Evolutionary conservation across 2,888 invertebrate genomes (phyloP).

Genomic region (Euclidia mi): DNA sequence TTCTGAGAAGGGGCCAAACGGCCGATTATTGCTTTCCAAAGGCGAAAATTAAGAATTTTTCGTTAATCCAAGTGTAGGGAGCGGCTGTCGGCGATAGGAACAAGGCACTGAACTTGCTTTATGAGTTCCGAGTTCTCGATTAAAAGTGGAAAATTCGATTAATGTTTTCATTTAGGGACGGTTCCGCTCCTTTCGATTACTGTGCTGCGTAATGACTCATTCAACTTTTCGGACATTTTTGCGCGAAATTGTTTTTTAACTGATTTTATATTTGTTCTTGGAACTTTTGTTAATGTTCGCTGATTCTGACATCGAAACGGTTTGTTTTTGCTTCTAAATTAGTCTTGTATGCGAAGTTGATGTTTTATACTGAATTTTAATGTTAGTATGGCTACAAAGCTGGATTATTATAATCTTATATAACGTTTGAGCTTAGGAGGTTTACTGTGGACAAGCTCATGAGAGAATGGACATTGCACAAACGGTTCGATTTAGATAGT

Average conservation of each 20-base stretch:
- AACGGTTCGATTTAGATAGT: conserved; percentile 6
- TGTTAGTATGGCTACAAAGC: neutral
- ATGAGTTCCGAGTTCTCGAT: conserved; percentile 76
- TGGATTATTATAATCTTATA: conserved; percentile 3
- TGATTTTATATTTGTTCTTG: conserved; percentile 37
- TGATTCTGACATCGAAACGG: neutral
- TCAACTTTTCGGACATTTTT: conserved; percentile 51
- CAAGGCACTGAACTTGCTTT: conserved; percentile 65
- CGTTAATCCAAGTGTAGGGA: conserved; percentile 58
- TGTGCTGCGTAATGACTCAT: conserved; percentile 60
- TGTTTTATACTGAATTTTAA: neutral
- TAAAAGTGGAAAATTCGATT: conserved; percentile 77
- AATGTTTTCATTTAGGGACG: conserved; percentile 65
- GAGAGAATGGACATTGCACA: conserved; percentile 7
- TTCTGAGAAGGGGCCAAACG: conserved; percentile 55
- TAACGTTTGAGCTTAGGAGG: neutral
- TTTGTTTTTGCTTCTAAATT: conserved; percentile 7
- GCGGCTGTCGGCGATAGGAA: conserved; percentile 75
- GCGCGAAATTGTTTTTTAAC: conserved; percentile 35
- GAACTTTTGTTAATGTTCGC: conserved; percentile 9
- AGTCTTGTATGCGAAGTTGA: neutral
- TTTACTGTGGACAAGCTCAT: neutral
- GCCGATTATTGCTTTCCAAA: conserved; percentile 72
- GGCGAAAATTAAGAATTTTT: conserved; percentile 76
- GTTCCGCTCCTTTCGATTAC: conserved; percentile 56